Evolutionary conservation across 2,113 vertebrate genomes (phyloP).

Genomic region (Phoxinus phoxinus): DNA sequence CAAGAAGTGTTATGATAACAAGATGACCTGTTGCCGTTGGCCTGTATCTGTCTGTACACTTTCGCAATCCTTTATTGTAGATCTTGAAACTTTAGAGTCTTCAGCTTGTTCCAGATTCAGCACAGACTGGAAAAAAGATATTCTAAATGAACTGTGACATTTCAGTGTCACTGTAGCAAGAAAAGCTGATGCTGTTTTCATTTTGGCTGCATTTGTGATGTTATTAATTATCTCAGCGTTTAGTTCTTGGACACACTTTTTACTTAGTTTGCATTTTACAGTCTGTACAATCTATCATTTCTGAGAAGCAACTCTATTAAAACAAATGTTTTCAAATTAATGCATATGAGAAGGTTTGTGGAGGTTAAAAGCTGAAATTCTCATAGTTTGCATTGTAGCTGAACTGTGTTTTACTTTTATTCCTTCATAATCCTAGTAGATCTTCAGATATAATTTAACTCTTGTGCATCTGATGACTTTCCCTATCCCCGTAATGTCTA

Average conservation of each 20-base stretch:
- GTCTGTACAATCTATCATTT: neutral
- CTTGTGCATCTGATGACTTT: too few relatives aligned
- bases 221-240: neutral
- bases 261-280: neutral
- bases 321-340: neutral
- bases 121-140: neutral
- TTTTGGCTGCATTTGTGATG: neutral
- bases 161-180: neutral
- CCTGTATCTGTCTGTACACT: neutral
- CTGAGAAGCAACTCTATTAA: neutral
- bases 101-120: neutral
- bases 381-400: neutral
- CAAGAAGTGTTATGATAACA: neutral
- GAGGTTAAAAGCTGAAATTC: neutral
- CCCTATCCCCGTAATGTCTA: too few relatives aligned
- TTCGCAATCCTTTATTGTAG: neutral
- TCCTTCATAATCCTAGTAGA: too few relatives aligned
- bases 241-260: neutral
- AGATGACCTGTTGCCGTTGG: neutral
- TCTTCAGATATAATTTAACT: too few relatives aligned
- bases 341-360: neutral
- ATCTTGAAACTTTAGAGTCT: neutral
- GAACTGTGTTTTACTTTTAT: neutral
- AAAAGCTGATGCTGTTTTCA: neutral
- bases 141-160: slow-evolving; percentile 3